Evolutionary conservation across 1,140 invertebrate genomes (phyloP), one percentile per base, ranked within the genome.

Genomic region (Medauroidea extradentata): DNA sequence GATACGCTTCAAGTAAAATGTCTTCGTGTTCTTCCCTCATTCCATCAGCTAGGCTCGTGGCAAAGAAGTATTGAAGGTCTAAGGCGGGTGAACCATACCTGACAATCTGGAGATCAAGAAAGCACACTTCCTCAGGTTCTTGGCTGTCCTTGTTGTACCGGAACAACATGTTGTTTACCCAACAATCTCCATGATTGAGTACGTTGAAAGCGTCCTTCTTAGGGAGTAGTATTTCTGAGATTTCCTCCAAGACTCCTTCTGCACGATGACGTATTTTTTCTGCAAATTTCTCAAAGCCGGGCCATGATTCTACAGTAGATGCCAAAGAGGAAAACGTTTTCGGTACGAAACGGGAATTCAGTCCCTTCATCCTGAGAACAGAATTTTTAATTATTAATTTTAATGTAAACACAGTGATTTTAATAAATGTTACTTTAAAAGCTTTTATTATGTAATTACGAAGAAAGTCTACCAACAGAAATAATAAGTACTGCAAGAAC

Each of bases 61-160:
- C 77, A 1, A 86, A 57, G 48, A 84, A 79, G 52, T 85, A 85
- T 0, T 80, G 65, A 3, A 87, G 54, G 64, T 87, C 84, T 4
- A 80, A 70, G 0, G 77, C 55, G 5, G 80, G 71, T 18, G 78
- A 84, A 5, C 73, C 69, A 43, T 79, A 79, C 13, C 78, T 63
- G 24, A 58, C 27, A 5, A 66, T 11, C 53, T 68, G 66, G 19
- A 78, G 74, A 55, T 80, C 78, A 16, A 79, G 58, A 0, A 79
- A 48, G 48, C 68, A 71, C 0, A 70, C 63, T 13, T 66, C 64
- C 0, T 66, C 41, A 0, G 68, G 39, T 16, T 63, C 34, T 0
- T 53, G 64, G 13, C 60, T 48, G 3, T 61, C 21, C n/a, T 56
- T 57, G 24, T 63, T 59, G 38, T 46, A 54, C 18, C 75, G 57